Base-by-base conservation (phyloP, 2,888 invertebrate genomes). In the Xestia sexstrigata region DNA sequence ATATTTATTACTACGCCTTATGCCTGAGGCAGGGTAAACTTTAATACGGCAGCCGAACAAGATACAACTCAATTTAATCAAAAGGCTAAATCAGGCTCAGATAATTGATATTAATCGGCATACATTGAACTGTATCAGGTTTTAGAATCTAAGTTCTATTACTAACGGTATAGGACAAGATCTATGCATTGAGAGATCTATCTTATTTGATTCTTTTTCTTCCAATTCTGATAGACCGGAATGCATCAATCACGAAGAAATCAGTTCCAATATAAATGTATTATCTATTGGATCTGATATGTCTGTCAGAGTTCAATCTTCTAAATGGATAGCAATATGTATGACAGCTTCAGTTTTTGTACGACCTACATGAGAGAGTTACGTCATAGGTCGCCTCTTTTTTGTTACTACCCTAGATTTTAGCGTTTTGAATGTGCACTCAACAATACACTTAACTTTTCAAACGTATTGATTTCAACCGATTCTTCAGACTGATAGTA, bases 261-360 rank as follows among this genome's bases (percentile, higher is more conserved):
- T 84, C 87, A 85, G 78, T 85, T 87, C 80, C 77, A 74, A 76
- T 81, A 78, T 81, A 82, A 82, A 81, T 79, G 75, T 87, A 66
- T 77, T 87, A 75, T 75, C 85, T 79, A 79, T 87, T 75, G 67
- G 70, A 85, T 87, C 87, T 74, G 76, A 83, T 83, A 47, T 39
- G 55, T 65, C 85, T 79, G 87, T 83, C 88, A 79, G 74, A 83
- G 85, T 85, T 88, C 88, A 88, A 82, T 88, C 82, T 84, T 78
- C 79, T 80, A 80, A 84, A 87, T 87, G 83, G 78, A 88, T 85
- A 81, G 81, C 79, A 84, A 80, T 85, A 80, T 77, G 65, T 76
- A 76, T 85, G 81, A 76, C 79, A 78, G 75, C 72, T 73, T 35
- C 17, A 81, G 72, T 87, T 81, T 88, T 79, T 81, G 30, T 80